Base-by-base conservation (phyloP, 2,888 invertebrate species). In the Scaeva pyrastri region DNA sequence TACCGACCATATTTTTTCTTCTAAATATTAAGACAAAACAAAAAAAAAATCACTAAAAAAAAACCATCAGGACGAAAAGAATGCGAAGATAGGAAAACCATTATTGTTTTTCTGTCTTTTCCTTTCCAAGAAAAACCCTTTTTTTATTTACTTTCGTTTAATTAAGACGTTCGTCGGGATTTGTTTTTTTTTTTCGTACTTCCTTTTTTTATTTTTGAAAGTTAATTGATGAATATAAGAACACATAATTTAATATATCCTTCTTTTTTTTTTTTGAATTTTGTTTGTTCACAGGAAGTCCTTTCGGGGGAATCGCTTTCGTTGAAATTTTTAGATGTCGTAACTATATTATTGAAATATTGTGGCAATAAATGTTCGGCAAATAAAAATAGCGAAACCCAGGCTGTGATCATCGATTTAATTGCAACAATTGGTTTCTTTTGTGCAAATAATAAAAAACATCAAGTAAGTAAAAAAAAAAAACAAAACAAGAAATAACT, bases 401-500 rank as follows among this genome's bases (percentile, higher is more conserved):
- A 91, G 78, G 91, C 92, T 74, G 91, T 93, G 90, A 89, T 93
- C 62, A 91, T 93, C 74, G 93, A 93, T 89, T 89, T 93, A 89
- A 91, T 93, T 89, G 92, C 92, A 72, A 90, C 92, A 74, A 86
- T 93, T 88, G 92, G 92, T 80, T 93, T 92, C 90, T 91, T 92
- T 72, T 91, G 91, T 87, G 90, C 91, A 73, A 93, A 93, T 88
- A 92, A 91, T 89, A 90, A 90, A 16, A 89, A 91, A 82, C 91
- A 93, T 89, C 93, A 93, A 90, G 91, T 91, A 88, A 88, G 88
- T 76, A 11, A 3, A 31, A n/a, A n/a, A n/a, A n/a, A n/a, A n/a
- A n/a, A n/a, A n/a, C n/a, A n/a, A n/a, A n/a, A n/a, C n/a, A n/a
- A n/a, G n/a, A n/a, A n/a, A 31, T 8, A 31, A 31, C 31, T 31